Base-by-base conservation (phyloP, 2,888 invertebrate genomes). In the Lochmaea capreae region DNA sequence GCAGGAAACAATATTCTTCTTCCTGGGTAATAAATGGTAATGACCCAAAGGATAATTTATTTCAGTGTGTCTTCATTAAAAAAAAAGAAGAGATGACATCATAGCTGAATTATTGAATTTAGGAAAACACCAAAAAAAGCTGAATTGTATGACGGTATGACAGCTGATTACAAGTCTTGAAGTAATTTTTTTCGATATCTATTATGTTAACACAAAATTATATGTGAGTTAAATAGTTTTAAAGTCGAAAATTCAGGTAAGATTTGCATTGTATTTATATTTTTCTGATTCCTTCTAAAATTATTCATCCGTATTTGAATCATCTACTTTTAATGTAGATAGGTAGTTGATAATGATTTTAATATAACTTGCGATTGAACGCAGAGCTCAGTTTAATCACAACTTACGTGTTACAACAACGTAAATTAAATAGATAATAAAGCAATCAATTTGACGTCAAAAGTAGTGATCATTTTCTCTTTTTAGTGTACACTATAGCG, bases 101-200 rank as follows among this genome's bases (percentile, higher is more conserved):
- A 12, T 49, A 5, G n/a, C 1, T 12, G 12, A 12, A 12, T 49
- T 12, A 49, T 49, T 49, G n/a, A 49, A 49, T n/a, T 49, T 49
- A 49, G 49, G n/a, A 49, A 3, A 49, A 49, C 49, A 14, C 49
- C 14, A 49, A 49, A 49, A 49, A 49, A 49, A 49, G 49, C 49
- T 33, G 5, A 39, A 39, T 54, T 18, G 39, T 14, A 14, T 62
- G 33, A 65, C 52, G n/a, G n/a, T 16, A 18, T 63, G 70, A 70
- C 70, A 70, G 70, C 70, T 70, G 70, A 63, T 70, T 70, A 70
- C 39, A 46, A 52, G 63, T 54, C n/a, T 69, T 42, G 42, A n/a
- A 63, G 54, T 63, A 63, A 63, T 63, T 65, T 70, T 68, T 62
- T 46, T 46, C 42, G 62, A 63, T 63, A 57, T 69, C 14, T 43